Evolutionary conservation across 2,113 vertebrate genomes (phyloP), one percentile per base, ranked within the genome.

Genomic region (Pitta sordida): DNA sequence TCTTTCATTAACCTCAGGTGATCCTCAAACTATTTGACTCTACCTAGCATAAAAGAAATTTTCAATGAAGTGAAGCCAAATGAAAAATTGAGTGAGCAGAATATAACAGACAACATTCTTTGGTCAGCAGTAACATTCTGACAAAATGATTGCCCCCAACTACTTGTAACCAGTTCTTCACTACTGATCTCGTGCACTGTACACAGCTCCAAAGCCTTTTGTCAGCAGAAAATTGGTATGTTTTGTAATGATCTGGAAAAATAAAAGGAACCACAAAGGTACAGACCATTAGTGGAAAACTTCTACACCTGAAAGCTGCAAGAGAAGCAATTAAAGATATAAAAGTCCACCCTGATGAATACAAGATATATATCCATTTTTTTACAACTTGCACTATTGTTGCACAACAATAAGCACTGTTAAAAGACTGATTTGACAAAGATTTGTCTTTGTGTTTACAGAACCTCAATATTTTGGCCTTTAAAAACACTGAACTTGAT

Each of bases 361-460:
- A 59, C 11, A 27, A 86, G 11, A 79, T 24, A 56, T 16, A 21
- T 24, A 12, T n/a, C n/a, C n/a, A 9, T 11, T 51, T 56, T 78
- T 51, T 55, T 49, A 64, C 5, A 70, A 23, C 19, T 6, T 43
- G 41, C 41, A 43, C 41, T 43, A 43, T 43, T 43, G 41, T 43
- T 43, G 41, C 41, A 43, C 41, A 43, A 43, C 41, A 43, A 34
- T 52, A 75, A 70, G 16, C n/a, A 76, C 7, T 67, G 18, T 44
- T 65, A 46, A 26, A 79, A 65, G 6, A 53, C 39, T 58, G 11
- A 6, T 73, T 26, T 81, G 24, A 32, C 30, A 48, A 36, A 30
- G 0, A 49, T 39, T 53, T 37, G 15, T 59, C 16, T 73, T 48
- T 16, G 13, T 29, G 20, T 51, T 77, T 58, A 58, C 0, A 0